Evolutionary conservation across 2,113 vertebrate species (phyloP), one percentile per base, ranked within the genome.

Genomic region (Agelaius tricolor): DNA sequence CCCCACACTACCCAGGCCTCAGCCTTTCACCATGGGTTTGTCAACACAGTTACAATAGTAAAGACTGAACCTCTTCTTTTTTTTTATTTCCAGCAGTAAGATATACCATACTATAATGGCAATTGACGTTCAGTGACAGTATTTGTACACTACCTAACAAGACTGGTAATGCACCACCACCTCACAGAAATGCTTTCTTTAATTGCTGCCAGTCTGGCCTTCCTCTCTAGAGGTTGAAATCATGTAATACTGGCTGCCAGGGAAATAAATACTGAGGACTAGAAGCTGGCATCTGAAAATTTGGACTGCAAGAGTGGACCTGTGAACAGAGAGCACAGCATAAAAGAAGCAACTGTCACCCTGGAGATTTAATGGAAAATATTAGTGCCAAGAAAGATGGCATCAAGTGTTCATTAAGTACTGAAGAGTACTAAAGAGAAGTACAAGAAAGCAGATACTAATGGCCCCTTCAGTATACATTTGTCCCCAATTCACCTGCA

Each of bases 351-450:
- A 69, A 8, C 9, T 26, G 26, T 78, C 9, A 3, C 41, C 12
- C 10, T 49, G 37, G 27, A 83, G 26, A 22, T 72, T 79, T 76
- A 66, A 65, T 27, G 37, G 63, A 66, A 86, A 69, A 46, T n/a
- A 54, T 66, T 67, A 52, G 7, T 73, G 28, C 35, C 39, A 49
- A 33, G 35, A 49, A 62, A 47, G 10, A 44, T 76, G 52, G 10
- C 9, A 14, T 30, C 17, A 80, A 67, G 8, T 22, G 7, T 18
- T 13, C 23, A 46, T 47, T 65, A 71, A 85, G 30, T 47, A 62
- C 19, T 43, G 16, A 22, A 62, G 4, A 67, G 3, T 0, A 0
- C 20, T 73, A 52, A 10, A 68, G 2, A 22, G 31, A 73, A 61
- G 22, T 46, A 30, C 9, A 62, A 89, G 59, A 58, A 37, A 62